phyloP scores from a whole-genome alignment of 2,797 vertebrate species.

The Propithecus perrieri region DNA sequence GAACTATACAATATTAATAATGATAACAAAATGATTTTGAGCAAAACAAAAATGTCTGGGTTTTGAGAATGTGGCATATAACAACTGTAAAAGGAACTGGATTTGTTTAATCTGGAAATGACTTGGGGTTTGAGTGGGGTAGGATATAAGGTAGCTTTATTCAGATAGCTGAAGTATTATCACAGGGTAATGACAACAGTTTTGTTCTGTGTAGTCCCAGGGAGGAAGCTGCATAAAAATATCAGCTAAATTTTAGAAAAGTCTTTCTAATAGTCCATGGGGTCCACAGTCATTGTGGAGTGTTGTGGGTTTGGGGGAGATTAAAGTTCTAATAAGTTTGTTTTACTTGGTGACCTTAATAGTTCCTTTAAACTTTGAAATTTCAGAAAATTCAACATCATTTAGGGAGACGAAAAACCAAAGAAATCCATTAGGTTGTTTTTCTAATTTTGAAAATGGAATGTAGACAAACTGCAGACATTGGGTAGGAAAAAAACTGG shows the following conservation, averaged over 20 bases:
- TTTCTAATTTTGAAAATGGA: conserved; percentile 59
- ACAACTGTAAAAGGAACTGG: background rate
- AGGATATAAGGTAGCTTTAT: background rate
- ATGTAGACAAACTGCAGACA: conserved; percentile 40
- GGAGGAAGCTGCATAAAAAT: background rate
- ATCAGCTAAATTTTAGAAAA: background rate
- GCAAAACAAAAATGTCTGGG: background rate
- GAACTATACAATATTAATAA: background rate
- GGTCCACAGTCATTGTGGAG: background rate
- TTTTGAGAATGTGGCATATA: background rate
- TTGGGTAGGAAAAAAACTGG: conserved; percentile 14
- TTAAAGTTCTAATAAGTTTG: background rate
- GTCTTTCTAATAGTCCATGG: background rate
- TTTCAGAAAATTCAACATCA: conserved; percentile 38
- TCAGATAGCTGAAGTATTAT: background rate
- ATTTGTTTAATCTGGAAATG: background rate
- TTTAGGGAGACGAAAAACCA: conserved; percentile 32
- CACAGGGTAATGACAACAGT: background rate
- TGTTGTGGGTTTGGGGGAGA: background rate
- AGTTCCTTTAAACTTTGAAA: conserved; percentile 50
- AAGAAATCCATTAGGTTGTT: conserved; percentile 39
- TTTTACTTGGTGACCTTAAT: background rate
- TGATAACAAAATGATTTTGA: background rate
- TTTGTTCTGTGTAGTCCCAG: background rate
- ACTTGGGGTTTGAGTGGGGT: background rate